Conservation (phyloP, 1,140 invertebrate genomes). For the Melanaphis sacchari region DNA sequence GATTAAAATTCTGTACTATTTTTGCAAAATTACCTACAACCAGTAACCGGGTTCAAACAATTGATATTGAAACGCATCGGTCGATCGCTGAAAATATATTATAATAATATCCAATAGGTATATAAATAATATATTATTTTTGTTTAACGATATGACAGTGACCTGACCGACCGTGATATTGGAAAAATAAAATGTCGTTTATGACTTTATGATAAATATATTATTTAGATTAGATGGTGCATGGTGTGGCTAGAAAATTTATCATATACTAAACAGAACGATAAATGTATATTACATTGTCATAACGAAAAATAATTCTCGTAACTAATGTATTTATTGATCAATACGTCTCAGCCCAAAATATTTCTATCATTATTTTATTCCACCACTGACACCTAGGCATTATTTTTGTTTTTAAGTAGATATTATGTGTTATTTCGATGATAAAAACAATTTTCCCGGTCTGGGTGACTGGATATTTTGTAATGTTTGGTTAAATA, state of each 20-base stretch:
- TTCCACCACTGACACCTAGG: not conserved
- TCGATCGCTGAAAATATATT: not conserved
- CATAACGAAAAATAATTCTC: not conserved
- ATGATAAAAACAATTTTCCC: not conserved
- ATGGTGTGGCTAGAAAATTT: not conserved
- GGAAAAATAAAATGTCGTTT: not conserved
- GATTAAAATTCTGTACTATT: not conserved
- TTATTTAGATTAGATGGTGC: not conserved
- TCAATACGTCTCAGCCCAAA: not conserved
- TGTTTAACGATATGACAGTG: not conserved
- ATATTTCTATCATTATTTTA: not conserved
- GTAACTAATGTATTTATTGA: not conserved
- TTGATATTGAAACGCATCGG: not conserved
- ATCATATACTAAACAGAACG: not conserved
- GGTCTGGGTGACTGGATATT: not conserved
- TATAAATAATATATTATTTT: slow-evolving; percentile 6
- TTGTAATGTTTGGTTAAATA: not conserved
- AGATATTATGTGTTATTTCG: not conserved
- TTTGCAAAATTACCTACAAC: not conserved
- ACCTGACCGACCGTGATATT: slow-evolving; percentile 17
- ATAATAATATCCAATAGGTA: not conserved
- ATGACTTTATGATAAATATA: not conserved
- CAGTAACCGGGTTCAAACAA: not conserved
- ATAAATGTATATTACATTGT: not conserved
- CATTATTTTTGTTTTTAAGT: not conserved